A percentile compares a stretch with the other conserved stretches of the same genome.
Evolutionary conservation across 2,797 vertebrate genomes (phyloP).

Genomic region (Microchirus variegatus): DNA sequence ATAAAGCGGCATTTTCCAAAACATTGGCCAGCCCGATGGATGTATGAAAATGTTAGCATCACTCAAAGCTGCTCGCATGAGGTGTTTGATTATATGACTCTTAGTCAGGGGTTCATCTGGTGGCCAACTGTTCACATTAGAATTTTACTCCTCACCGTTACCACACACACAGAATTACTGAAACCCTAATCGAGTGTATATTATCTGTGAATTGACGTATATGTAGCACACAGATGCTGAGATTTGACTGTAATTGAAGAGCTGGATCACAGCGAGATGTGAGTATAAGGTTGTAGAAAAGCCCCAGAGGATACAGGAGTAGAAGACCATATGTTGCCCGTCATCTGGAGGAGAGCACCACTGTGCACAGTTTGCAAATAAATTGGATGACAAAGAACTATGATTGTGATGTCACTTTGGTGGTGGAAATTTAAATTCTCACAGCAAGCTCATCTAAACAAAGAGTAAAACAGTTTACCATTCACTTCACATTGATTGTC

Average conservation of each 20-base stretch:
- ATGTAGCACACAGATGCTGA: not conserved
- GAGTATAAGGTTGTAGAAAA: not conserved
- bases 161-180: conserved; percentile 8
- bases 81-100: conserved; percentile 13
- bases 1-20: conserved; percentile 8
- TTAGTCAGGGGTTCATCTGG: conserved; percentile 19
- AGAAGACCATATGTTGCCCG: conserved; percentile 6
- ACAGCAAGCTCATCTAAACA: not conserved
- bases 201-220: not conserved
- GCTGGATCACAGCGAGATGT: not conserved
- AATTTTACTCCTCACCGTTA: conserved; percentile 29
- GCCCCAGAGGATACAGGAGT: conserved; percentile 16
- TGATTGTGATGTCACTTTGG: not conserved
- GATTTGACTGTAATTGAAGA: not conserved
- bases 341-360: not conserved
- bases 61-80: not conserved
- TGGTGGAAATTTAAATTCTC: not conserved
- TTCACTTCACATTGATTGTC: not conserved
- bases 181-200: not conserved
- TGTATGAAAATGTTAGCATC: not conserved
- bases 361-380: not conserved
- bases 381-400: not conserved
- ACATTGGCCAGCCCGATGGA: conserved; percentile 1
- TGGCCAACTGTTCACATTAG: conserved; percentile 38
- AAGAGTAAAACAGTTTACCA: not conserved